Base-by-base conservation (phyloP, 2,888 invertebrate species). In the Agrotis ipsilon region DNA sequence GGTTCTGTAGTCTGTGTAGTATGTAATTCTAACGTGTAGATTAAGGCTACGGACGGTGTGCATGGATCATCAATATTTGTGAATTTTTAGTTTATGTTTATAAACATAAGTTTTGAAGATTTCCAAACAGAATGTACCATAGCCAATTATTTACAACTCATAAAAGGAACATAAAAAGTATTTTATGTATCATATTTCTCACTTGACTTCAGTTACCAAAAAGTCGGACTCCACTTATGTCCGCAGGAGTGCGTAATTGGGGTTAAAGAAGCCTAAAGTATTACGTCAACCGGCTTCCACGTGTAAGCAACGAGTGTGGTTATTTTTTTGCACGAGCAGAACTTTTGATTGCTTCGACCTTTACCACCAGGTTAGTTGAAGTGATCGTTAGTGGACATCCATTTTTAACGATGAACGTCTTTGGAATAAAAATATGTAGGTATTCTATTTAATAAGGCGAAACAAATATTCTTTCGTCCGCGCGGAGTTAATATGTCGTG, bases 221-320 rank as follows among this genome's bases (percentile, higher is more conserved):
- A 24, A 32, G 21, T 76, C 43, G n/a, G 45, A n/a, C 6, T 76
- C 21, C 21, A 72, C 43, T 68, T 75, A 54, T 16, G 13, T 18
- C 21, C 21, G 43, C 27, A 55, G n/a, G 21, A 45, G 43, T 68
- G 16, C 43, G 55, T 72, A 68, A 72, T 68, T 72, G 55, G 68
- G 76, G 55, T 49, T 55, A 76, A 27, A 43, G 46, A 51, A n/a
- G 11, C 16, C 27, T 58, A 27, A 52, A 39, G 24, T 46, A 21
- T 55, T 11, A 21, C 5, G 68, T 55, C 48, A 66, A 65, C 39
- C 39, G 43, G 48, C 21, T 66, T 55, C 14, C 21, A 54, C 76
- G 55, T 55, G 45, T 68, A 75, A 39, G 39, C 39, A 39, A 16
- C n/a, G 21, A 48, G 52, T 54, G 48, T 48, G 54, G 21, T 9